Percentiles rank a stretch among this genome's conserved stretches.
phyloP scores from a whole-genome alignment of 2,888 invertebrate species.

The Eurytoma californica region DNA sequence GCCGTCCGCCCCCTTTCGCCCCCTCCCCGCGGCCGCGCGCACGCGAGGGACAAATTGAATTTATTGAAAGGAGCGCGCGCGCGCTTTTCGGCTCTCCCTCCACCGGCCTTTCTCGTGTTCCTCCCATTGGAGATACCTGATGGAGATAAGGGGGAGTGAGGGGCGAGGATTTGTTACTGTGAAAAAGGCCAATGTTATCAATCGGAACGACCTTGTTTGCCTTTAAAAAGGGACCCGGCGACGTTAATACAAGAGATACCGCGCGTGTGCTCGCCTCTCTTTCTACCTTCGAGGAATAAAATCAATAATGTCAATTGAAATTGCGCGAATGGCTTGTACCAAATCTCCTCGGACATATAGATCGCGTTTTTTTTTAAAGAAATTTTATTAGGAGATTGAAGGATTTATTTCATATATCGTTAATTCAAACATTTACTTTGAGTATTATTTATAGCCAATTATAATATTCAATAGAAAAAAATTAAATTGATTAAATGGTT shows the following conservation, averaged over 20 bases:
- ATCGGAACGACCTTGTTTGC: conserved; percentile 43
- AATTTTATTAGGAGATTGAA: conserved; percentile 25
- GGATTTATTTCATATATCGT: too few relatives aligned
- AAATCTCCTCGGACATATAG: too few relatives aligned
- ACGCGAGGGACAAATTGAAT: conserved; percentile 49
- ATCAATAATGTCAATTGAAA: conserved; percentile 10
- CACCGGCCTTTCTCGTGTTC: conserved; percentile 10
- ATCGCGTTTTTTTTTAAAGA: neutral
- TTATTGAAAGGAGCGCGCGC: conserved; percentile 46
- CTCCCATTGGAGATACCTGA: conserved; percentile 30
- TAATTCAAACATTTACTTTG: too few relatives aligned
- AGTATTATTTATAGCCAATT: too few relatives aligned
- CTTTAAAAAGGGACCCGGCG: conserved; percentile 12
- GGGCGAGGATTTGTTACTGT: conserved; percentile 13
- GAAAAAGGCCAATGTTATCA: conserved; percentile 32
- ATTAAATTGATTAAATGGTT: too few relatives aligned
- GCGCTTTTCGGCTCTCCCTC: conserved; percentile 19
- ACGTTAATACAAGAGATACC: conserved; percentile 31
- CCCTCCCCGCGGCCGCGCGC: conserved; percentile 10
- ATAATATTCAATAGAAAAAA: too few relatives aligned
- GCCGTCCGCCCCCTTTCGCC: neutral
- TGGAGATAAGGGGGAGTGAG: conserved; percentile 13
- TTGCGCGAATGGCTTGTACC: neutral
- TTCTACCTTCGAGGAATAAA: conserved; percentile 7
- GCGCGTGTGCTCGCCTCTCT: neutral